Conservation (phyloP, 2,113 vertebrate genomes). For the Cinclus mexicanus region DNA sequence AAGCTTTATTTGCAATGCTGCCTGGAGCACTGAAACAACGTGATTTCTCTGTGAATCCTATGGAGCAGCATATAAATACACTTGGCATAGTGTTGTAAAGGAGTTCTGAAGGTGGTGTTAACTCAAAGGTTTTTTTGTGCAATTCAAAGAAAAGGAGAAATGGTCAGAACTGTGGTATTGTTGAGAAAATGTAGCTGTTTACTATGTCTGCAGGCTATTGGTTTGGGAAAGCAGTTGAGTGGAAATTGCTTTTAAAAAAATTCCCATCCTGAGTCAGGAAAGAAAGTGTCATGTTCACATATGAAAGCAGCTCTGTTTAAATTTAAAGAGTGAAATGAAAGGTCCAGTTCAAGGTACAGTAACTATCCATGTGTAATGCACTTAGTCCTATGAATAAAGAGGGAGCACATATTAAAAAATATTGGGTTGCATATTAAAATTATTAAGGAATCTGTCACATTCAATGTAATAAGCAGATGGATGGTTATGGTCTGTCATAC, state of each 20-base stretch:
- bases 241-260: neutral
- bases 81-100: neutral
- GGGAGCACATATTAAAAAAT: neutral
- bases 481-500: neutral
- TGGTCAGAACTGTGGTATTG: neutral
- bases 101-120: neutral
- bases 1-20: neutral
- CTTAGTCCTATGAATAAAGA: neutral
- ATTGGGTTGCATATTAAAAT: neutral
- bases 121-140: neutral
- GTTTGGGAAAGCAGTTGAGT: neutral
- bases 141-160: neutral
- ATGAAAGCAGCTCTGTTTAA: constrained; percentile 29
- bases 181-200: constrained; percentile 9
- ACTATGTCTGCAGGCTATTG: neutral
- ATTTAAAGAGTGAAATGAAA: neutral
- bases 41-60: neutral
- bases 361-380: neutral
- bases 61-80: neutral
- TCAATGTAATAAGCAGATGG: neutral
- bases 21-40: neutral
- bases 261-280: neutral
- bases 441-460: neutral
- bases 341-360: neutral
- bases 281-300: neutral